phyloP scores from a whole-genome alignment of 2,113 vertebrate genomes.

The Aphyosemion australe region DNA sequence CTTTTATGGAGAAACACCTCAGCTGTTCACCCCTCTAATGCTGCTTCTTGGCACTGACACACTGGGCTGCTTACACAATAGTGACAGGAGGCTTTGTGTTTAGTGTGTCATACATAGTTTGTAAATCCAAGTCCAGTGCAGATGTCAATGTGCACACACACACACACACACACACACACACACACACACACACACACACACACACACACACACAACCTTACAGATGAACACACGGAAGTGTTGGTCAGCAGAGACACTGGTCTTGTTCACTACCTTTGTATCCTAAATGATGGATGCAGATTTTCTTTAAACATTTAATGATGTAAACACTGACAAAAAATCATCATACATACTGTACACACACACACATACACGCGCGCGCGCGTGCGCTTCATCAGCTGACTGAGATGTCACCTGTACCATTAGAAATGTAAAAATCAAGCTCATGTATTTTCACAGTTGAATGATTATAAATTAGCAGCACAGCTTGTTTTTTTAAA shows the following conservation, averaged over 20 bases:
- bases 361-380: slow-evolving; percentile 18
- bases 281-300: slow-evolving; percentile 55
- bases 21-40: slow-evolving; percentile 54
- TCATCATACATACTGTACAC: slow-evolving; percentile 3
- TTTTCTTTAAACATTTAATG: slow-evolving; percentile 73
- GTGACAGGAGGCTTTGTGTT: slow-evolving; percentile 45
- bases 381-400: slow-evolving; percentile 19
- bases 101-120: slow-evolving; percentile 62
- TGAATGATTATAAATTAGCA: slow-evolving; percentile 51
- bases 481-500: slow-evolving; percentile 6
- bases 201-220: background rate
- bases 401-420: slow-evolving; percentile 49
- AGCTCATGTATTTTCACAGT: slow-evolving; percentile 50
- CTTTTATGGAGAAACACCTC: slow-evolving; percentile 78
- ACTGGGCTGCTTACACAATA: slow-evolving; percentile 54
- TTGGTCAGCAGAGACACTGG: slow-evolving; percentile 5
- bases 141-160: slow-evolving; percentile 29
- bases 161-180: too few relatives aligned
- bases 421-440: slow-evolving; percentile 8
- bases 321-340: too few relatives aligned
- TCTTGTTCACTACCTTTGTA: background rate
- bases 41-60: slow-evolving; percentile 50
- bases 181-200: background rate
- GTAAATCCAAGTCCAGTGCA: slow-evolving; percentile 28
- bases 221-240: slow-evolving; percentile 29